Evolutionary conservation across 30 jellyfish, hydroid and myxozoan genomes (phyloP), one percentile per base, ranked within the genome.

Genomic region (Hydractinia symbiolongicarpus): DNA sequence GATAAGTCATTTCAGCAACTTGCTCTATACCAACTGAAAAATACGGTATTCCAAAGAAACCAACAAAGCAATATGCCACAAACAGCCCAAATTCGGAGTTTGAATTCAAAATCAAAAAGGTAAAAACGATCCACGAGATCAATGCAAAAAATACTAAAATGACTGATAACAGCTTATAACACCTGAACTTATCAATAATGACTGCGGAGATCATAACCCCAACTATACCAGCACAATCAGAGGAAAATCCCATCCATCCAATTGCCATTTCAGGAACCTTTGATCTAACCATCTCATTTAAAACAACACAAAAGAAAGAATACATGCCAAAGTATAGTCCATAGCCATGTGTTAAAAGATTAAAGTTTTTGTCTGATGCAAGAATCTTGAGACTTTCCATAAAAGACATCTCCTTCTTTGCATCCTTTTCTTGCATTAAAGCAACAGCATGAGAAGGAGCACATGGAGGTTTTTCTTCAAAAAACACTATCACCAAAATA

Each of bases 171-270:
- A 50, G 55, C 60, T 81, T 79, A 68, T 85, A 84, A 8, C 82
- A 71, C 51, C 66, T 79, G 20, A 61, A 71, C 64, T 82, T 71
- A 69, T 90, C 95, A 9, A 90, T 14, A n/a, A 86, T 17, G 4
- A 72, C 21, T 7, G 95, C 95, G 13, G 79, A 78, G 8, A 85
- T 51, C 14, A 85, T 73, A 49, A 79, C 71, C 7, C 88, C 83
- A 30, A 57, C 82, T 1, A 88, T 66, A 13, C 95, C 97, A 57
- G 54, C 52, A 3, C 85, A 4, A 15, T 89, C 74, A 50, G 88
- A 86, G 8, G 53, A 58, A 58, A 90, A 84, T n/a, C 97, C 97
- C 89, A 90, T 81, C 90, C 94, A 83, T 7, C 97, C 97, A 90
- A 90, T 83, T 9, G 11, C 55, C 6, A 66, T 66, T 14, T 82